Base-by-base conservation (phyloP, 1,140 invertebrate species). In the Anadara kagoshimensis region DNA sequence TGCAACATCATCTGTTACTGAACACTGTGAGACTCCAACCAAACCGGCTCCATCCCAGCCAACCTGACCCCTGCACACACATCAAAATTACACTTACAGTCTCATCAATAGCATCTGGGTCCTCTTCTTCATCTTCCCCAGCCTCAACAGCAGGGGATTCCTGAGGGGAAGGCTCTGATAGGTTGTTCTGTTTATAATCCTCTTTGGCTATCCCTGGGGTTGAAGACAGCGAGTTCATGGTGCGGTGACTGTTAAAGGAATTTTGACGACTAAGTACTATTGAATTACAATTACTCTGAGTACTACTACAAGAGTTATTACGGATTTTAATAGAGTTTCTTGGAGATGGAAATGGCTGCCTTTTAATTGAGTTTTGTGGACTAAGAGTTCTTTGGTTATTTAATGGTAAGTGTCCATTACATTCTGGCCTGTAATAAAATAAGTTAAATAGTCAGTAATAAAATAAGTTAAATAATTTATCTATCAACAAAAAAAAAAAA, bases 241-340 rank as follows among this genome's bases (percentile, higher is more conserved):
- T 87, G 7, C 81, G 78, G 45, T 79, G 78, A 69, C 85, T 86
- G 12, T 85, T 83, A 49, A 88, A 82, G 4, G 87, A 88, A 64
- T 87, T 88, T 54, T 89, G 87, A n/a, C 87, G 81, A 79, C 85
- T 88, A 7, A 86, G 75, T 45, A 79, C 83, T 69, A 85, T 82
- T 11, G 83, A 86, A 59, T 83, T 89, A 78, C 83, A 83, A 45
- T 81, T 73, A 63, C 87, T 83, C 41, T 80, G 66, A 41, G 83
- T 75, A 75, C 85, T 85, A 66, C 80, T 84, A 64, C 85, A 74
- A 0, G 87, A 89, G 69, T 87, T 88, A 56, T 88, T 87, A 5
- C 86, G 70, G 69, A 82, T 86, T 43, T 89, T 86, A 72, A 94
- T 92, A 5, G 93, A 94, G 89, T 94, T 94, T 83, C 94, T 93